Evolutionary conservation across 2,113 vertebrate species (phyloP), one percentile per base, ranked within the genome.

Genomic region (Xiphophorus couchianus): DNA sequence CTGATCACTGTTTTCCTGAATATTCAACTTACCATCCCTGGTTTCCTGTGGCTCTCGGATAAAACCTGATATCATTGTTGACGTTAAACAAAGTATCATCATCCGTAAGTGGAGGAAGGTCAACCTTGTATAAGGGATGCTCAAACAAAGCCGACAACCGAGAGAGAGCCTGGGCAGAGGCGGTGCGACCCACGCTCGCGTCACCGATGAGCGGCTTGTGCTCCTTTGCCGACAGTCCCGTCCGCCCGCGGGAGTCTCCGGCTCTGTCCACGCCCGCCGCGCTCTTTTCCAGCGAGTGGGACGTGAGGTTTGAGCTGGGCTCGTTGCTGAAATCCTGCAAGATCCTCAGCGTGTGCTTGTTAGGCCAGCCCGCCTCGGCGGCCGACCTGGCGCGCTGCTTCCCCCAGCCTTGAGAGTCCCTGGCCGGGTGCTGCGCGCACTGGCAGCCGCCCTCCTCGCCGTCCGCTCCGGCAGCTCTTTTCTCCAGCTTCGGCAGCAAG

Each of bases 311-410:
- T 82, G 96, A 96, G 90, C 91, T 89, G 6, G 96, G 96, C 78
- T 97, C 97, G 75, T 96, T 96, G 93, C 96, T 97, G 90, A 98
- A 97, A 90, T 97, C 97, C 89, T 97, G 97, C 82, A 98, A 87
- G 88, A 97, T 94, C 64, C 97, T 93, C 78, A 97, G 94, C 66
- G 97, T 96, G 94, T 97, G 96, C 58, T 97, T 97, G 89, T 96
- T 95, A 90, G 96, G 96, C 97, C 96, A 97, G 88, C 93, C 95
- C 4, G 94, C 84, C 10, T 95, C 94, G 80, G 93, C 93, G 69
- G 80, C 93, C 17, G 93, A 77, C 84, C 89, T 78, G 86, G 78
- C 70, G 74, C 92, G 93, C 79, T 91, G 93, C 76, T 93, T 93
- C 35, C 83, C 87, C 93, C 96, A 71, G 92, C 86, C 83, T 81